These are phyloP conservation scores for Typhlichthys subterraneus DNA, from an alignment of 2,797 vertebrate species.

Conservation along the genomic window DNA sequence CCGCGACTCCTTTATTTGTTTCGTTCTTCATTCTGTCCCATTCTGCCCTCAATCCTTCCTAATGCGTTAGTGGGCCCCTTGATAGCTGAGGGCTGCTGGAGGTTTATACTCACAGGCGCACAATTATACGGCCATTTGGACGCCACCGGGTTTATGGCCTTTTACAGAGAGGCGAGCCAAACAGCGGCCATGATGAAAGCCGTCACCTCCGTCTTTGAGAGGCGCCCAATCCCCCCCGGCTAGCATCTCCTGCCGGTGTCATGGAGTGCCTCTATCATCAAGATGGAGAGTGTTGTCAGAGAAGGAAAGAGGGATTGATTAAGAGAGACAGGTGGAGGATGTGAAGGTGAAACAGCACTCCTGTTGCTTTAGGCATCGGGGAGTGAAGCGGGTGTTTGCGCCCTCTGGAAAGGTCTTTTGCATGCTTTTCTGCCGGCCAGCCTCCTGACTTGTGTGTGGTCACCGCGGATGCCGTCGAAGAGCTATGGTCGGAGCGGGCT, in stretches of 20 bases:
- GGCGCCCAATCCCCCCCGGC: neutral
- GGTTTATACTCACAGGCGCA: constrained; percentile 9
- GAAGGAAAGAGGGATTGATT: constrained; percentile 4
- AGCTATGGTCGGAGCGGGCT: constrained; percentile 49
- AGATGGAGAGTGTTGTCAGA: neutral
- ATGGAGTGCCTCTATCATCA: neutral
- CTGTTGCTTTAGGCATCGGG: neutral
- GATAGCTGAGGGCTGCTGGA: constrained; percentile 12
- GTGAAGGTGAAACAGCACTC: constrained; percentile 20
- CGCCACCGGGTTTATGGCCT: constrained; percentile 54
- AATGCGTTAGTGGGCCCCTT: constrained; percentile 25
- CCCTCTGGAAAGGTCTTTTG: constrained; percentile 28
- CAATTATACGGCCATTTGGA: constrained; percentile 34
- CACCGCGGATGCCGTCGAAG: constrained; percentile 42
- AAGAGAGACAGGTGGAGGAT: constrained; percentile 23
- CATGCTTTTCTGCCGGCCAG: constrained; percentile 20
- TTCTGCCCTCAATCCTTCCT: constrained; percentile 7
- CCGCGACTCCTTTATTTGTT: too few species aligned
- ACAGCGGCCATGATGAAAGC: constrained; percentile 56
- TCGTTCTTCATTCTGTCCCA: neutral
- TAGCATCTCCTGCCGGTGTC: constrained; percentile 1
- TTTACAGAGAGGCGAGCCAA: constrained; percentile 50
- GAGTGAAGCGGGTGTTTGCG: constrained; percentile 10
- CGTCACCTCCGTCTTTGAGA: constrained; percentile 41
- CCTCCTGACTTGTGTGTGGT: constrained; percentile 3